Percentiles rank a stretch among this genome's conserved stretches.
Evolutionary conservation across 1,140 invertebrate species (phyloP).

Genomic region (Dryas iulia): DNA sequence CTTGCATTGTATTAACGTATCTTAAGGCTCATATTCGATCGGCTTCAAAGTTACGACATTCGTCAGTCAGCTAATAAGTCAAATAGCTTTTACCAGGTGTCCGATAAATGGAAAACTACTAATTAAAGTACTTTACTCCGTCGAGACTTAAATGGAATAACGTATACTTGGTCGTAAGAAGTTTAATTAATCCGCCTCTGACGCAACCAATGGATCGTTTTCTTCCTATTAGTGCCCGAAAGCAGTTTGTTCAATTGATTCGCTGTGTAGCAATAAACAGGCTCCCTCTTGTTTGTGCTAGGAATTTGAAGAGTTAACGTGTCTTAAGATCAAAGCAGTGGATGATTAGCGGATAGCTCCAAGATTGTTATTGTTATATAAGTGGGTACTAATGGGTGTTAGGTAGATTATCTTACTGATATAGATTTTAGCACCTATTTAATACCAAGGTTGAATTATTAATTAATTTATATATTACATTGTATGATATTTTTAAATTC

Average conservation of each 20-base stretch:
- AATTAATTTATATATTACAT: not conserved
- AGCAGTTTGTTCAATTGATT: constrained; percentile 74
- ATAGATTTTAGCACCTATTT: constrained; percentile 61
- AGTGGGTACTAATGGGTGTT: constrained; percentile 56
- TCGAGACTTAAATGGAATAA: constrained; percentile 62
- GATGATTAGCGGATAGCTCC: constrained; percentile 64
- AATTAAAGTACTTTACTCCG: constrained; percentile 71
- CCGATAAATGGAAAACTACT: constrained; percentile 73
- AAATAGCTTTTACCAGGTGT: constrained; percentile 74
- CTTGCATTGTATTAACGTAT: constrained; percentile 30
- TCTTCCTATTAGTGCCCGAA: constrained; percentile 68
- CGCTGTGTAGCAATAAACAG: constrained; percentile 60
- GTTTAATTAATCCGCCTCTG: constrained; percentile 72
- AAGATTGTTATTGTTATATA: constrained; percentile 64
- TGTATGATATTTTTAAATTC: no score
- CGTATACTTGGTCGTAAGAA: constrained; percentile 57
- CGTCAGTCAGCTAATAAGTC: constrained; percentile 58
- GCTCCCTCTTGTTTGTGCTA: constrained; percentile 57
- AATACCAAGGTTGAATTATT: not conserved
- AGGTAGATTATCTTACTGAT: constrained; percentile 54
- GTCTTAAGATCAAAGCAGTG: constrained; percentile 64
- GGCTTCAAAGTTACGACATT: constrained; percentile 27
- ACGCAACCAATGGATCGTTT: constrained; percentile 63
- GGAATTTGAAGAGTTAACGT: constrained; percentile 69
- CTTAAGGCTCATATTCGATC: constrained; percentile 51